These are phyloP conservation scores for Hemithea aestivaria DNA, from an alignment of 2,888 invertebrate genomes.

Conservation along the genomic window DNA sequence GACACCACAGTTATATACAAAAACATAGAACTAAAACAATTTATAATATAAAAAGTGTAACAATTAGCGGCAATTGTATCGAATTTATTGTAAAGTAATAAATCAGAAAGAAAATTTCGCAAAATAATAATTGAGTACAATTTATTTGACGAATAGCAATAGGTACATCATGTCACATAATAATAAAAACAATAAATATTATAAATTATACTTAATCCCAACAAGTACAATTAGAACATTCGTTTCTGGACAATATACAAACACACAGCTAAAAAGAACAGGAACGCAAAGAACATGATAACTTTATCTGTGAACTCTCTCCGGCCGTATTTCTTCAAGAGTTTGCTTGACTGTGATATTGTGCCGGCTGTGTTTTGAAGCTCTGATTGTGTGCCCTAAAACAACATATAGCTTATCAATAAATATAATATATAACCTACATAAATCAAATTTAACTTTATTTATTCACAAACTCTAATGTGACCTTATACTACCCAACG, in stretches of 20 bases:
- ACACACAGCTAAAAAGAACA: conserved; percentile 93
- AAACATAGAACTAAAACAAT: no score
- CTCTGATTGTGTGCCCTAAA: conserved; percentile 87
- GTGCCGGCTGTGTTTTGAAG: conserved; percentile 91
- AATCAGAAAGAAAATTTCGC: no score
- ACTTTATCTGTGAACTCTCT: conserved; percentile 97
- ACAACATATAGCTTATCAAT: conserved; percentile 21
- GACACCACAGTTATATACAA: no score
- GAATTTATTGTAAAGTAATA: no score
- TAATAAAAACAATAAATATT: conserved; percentile 4
- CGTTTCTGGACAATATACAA: conserved; percentile 96
- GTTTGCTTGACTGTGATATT: conserved; percentile 92
- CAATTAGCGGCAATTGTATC: no score
- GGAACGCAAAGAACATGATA: conserved; percentile 90
- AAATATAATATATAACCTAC: neutral
- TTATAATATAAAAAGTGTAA: no score
- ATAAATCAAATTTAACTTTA: no score
- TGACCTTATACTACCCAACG: no score
- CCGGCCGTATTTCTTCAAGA: conserved; percentile 95
- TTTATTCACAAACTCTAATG: no score
- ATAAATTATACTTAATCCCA: neutral
- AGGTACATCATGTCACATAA: conserved; percentile 13
- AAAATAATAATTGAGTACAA: no score
- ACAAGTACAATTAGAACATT: conserved; percentile 79
- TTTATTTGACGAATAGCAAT: conserved; percentile 8